These are phyloP conservation scores for Paratrypauchen microcephalus DNA, from an alignment of 2,797 vertebrate genomes.

Conservation along the genomic window DNA sequence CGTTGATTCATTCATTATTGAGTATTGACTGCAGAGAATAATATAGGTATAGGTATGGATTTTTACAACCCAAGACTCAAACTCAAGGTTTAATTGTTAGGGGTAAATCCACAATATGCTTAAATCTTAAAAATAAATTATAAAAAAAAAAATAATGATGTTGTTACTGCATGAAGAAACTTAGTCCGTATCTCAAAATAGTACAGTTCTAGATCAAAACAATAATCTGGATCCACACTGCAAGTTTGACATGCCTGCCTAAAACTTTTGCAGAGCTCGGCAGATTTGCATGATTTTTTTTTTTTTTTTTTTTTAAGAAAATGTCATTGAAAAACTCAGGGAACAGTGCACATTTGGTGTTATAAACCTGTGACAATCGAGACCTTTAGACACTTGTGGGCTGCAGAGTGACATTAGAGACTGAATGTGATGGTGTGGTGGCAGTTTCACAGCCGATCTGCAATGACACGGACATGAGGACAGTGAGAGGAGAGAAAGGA, in stretches of 20 bases:
- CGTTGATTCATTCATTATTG: too few relatives aligned
- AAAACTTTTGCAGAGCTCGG: neutral
- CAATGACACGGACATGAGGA: constrained; percentile 1
- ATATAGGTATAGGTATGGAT: too few relatives aligned
- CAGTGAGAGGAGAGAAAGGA: constrained; percentile 10
- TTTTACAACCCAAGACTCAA: too few relatives aligned
- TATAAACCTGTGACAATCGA: constrained; percentile 27
- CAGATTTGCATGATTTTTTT: neutral
- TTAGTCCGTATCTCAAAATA: neutral
- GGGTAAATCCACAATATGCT: neutral
- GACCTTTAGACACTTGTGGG: constrained; percentile 27
- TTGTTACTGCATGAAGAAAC: neutral
- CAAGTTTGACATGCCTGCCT: neutral
- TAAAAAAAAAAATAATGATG: neutral
- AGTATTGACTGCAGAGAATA: too few relatives aligned
- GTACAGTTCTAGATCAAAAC: neutral
- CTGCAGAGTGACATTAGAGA: constrained; percentile 21
- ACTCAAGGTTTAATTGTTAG: neutral
- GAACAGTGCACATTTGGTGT: constrained; percentile 2
- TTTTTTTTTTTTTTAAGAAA: neutral
- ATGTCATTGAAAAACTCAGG: constrained; percentile 14
- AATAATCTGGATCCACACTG: constrained; percentile 6
- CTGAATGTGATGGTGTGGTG: constrained; percentile 27
- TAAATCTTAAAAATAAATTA: neutral
- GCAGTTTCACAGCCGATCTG: constrained; percentile 22